Evolutionary conservation across 2,888 invertebrate species (phyloP), one percentile per base, ranked within the genome.

Genomic region (Amiota communis): DNA sequence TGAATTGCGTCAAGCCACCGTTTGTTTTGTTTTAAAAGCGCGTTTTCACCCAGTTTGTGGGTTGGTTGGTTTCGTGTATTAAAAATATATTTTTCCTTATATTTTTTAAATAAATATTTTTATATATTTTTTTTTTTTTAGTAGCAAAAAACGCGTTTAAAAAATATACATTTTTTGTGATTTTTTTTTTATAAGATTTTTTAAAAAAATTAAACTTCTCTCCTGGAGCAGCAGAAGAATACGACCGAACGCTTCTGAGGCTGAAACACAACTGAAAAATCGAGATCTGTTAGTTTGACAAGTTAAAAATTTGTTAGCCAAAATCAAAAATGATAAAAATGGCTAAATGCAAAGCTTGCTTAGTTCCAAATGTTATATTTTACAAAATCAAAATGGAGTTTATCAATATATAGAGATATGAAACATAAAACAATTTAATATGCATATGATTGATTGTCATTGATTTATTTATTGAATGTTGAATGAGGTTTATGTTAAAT

Each of bases 41-140:
- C 59, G 59, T 53, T n/a, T 53, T n/a, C 3, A 53, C 12, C 10
- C n/a, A 53, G 3, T 53, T 3, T n/a, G 12, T 12, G 1, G 53
- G 53, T 53, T 53, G 13, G 0, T 53, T 4, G 53, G 12, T 4
- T 51, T 51, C 12, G 53, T n/a, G 2, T 59, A 3, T 65, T 65
- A 65, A 65, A 65, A 65, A 65, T 65, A 65, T 65, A 70, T 61
- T 75, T 53, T 46, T n/a, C 20, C 23, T 69, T 36, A 10, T n/a
- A 12, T n/a, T 23, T 23, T 15, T 67, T 48, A 48, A 53, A 23
- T 12, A 20, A 20, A 15, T 17, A 23, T 36, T 70, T 23, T n/a
- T n/a, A n/a, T 4, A 15, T 67, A 12, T 6, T 49, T 56, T 70
- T 73, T 68, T 61, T 61, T 48, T 23, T 13, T 36, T 4, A 36